Evolutionary conservation across 2,888 invertebrate genomes (phyloP).

Genomic region (Bruchidius siliquastri): DNA sequence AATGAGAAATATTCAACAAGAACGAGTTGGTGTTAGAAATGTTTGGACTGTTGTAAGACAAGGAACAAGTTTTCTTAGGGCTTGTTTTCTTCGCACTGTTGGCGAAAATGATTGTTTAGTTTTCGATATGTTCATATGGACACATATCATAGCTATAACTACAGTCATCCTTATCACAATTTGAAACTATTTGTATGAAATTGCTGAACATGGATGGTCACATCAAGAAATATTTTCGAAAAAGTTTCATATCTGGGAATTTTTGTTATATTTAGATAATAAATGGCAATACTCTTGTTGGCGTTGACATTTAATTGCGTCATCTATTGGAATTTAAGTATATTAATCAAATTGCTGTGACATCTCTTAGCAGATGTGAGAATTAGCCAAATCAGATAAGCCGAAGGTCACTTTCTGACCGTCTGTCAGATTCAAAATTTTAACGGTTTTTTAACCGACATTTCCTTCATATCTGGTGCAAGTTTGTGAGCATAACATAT

Average conservation of each 20-base stretch:
- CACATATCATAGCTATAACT: too few species aligned
- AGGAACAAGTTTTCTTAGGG: neutral
- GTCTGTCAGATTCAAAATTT: neutral
- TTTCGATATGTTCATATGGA: too few species aligned
- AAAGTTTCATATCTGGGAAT: neutral
- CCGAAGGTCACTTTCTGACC: too few species aligned
- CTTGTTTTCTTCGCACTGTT: neutral
- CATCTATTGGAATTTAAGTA: neutral
- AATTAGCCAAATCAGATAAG: too few species aligned
- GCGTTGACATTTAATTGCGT: neutral
- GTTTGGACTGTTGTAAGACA: neutral
- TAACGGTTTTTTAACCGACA: neutral
- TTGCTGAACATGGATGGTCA: too few species aligned
- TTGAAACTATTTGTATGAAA: too few species aligned
- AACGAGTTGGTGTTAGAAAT: neutral
- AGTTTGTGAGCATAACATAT: too few species aligned
- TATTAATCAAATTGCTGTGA: neutral
- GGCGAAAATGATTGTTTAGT: neutral
- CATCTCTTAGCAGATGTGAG: neutral
- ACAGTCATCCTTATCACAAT: too few species aligned
- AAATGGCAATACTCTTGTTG: neutral
- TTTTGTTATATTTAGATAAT: neutral
- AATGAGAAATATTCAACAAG: neutral
- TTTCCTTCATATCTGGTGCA: too few species aligned
- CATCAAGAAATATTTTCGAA: neutral